Percentiles rank a stretch among this genome's conserved stretches.
Evolutionary conservation across 2,797 vertebrate genomes (phyloP).

Genomic region (Rhinoraja longicauda): DNA sequence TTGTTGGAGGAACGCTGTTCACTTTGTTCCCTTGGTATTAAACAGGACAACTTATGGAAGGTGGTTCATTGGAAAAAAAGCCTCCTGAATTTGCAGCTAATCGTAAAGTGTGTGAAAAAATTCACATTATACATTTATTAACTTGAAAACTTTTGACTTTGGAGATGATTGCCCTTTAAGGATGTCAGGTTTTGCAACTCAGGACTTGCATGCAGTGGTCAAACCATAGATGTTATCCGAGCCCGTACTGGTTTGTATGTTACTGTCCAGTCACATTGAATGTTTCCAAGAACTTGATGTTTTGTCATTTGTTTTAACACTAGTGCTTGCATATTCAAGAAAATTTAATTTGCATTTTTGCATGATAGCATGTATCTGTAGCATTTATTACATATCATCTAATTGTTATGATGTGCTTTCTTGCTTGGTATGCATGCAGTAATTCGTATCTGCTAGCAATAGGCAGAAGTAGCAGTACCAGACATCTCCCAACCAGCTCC

Average conservation of each 20-base stretch:
- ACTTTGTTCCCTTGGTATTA: neutral
- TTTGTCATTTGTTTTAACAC: constrained; percentile 14
- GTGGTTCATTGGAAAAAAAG: neutral
- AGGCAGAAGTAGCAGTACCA: constrained; percentile 72
- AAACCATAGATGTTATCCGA: neutral
- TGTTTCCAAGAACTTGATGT: neutral
- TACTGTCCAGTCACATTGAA: neutral
- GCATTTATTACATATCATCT: constrained; percentile 13
- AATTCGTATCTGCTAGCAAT: constrained; percentile 73
- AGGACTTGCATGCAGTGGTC: neutral
- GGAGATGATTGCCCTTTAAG: neutral
- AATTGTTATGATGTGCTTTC: constrained; percentile 52
- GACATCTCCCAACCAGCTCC: constrained; percentile 74
- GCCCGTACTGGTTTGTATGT: neutral
- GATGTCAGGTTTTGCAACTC: neutral
- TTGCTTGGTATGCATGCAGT: constrained; percentile 58
- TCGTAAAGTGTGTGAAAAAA: neutral
- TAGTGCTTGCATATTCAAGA: constrained; percentile 15
- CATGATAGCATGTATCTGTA: constrained; percentile 33
- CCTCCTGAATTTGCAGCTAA: neutral
- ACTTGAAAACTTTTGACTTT: neutral
- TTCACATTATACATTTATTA: neutral
- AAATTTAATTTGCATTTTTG: constrained; percentile 7
- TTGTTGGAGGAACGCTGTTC: neutral
- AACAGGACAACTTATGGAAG: neutral